Base-by-base conservation (phyloP, 2,888 invertebrate genomes). In the Saturnia japonica region DNA sequence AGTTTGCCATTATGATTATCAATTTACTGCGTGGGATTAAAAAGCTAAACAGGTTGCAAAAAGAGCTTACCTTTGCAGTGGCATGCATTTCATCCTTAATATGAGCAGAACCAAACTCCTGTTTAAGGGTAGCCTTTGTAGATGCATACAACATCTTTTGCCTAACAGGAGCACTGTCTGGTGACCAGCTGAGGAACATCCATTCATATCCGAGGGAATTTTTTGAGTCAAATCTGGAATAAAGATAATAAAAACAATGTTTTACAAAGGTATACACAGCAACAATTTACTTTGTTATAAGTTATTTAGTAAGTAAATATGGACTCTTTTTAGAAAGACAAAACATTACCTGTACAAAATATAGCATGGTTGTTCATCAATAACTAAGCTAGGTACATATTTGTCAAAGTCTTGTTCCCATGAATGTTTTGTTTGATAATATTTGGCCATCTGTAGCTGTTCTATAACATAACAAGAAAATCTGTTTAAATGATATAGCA, bases 91-190 rank as follows among this genome's bases (percentile, higher is more conserved):
- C 99, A 87, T 99, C 98, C 81, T 97, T 97, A 72, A 99, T 98
- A 81, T 98, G 97, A 0, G 98, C 96, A 8, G 97, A 96, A 0
- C 99, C 99, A 90, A 99, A 99, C 88, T 99, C 99, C 82, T 96
- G 97, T 88, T 99, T 99, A 43, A 99, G 94, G 0, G 99, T 99
- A 0, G 99, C 98, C 90, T 99, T 98, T 0, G 99, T 99, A 0
- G 99, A 99, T 0, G 99, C 99, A 83, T 99, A 99, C 70, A 99
- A 93, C 99, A 99, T 99, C 91, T 99, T 99, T 83, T 98, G 97
- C 72, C 99, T 94, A 6, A 99, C 97, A 0, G 97, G 96, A 0
- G 99, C 97, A 71, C 95, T 95, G 84, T 99, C 99, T 0, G 99
- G 99, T 0, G 97, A 98, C 98, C 99, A 99, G 80, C 97, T 97